Evolutionary conservation across 2,888 invertebrate genomes (phyloP).

Genomic region (Drosophila mulleri): DNA sequence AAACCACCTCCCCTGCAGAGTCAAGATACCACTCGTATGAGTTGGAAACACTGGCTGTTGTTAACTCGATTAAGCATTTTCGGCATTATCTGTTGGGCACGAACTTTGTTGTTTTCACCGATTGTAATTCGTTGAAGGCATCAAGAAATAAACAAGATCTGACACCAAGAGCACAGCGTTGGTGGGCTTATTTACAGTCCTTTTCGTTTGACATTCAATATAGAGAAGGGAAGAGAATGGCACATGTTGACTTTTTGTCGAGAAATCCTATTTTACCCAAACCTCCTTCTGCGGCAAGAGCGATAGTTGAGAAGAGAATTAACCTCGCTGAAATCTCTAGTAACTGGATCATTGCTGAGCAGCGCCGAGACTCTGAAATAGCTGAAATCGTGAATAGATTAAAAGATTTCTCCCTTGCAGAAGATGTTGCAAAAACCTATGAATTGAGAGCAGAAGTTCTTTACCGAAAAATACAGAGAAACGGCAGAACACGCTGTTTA

Average conservation of each 20-base stretch:
- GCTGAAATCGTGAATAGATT: no score
- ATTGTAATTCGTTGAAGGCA: not conserved
- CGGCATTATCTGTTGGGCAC: not conserved
- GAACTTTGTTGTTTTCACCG: not conserved
- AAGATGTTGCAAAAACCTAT: no score
- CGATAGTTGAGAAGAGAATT: not conserved
- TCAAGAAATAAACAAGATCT: not conserved
- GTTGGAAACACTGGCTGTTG: not conserved
- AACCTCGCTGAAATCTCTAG: not conserved
- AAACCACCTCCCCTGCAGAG: not conserved
- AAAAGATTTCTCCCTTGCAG: no score
- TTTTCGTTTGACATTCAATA: conserved; percentile 1
- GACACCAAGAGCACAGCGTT: not conserved
- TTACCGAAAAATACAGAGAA: no score
- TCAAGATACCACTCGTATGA: not conserved
- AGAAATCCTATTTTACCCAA: not conserved
- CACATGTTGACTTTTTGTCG: not conserved
- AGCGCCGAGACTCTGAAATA: no score
- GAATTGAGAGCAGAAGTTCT: no score
- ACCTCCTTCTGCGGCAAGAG: not conserved
- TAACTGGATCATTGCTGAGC: not conserved
- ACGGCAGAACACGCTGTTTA: no score
- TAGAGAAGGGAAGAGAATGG: not conserved
- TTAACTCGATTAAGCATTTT: not conserved
- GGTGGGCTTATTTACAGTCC: not conserved